A percentile compares a stretch with the other conserved stretches of the same genome.
phyloP scores from a whole-genome alignment of 2,888 invertebrate genomes.

The Agrotis ipsilon region DNA sequence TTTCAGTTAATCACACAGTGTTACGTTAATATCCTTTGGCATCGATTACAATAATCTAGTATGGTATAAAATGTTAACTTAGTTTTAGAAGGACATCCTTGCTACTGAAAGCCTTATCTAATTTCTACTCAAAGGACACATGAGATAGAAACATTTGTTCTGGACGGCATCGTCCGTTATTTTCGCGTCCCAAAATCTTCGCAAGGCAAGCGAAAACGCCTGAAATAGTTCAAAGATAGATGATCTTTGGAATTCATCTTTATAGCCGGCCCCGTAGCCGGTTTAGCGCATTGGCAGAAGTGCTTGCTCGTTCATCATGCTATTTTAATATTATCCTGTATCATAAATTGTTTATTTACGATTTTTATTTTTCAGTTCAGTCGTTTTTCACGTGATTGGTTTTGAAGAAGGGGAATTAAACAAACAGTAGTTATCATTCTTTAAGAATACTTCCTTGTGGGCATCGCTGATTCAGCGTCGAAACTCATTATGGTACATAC shows the following conservation, averaged over 20 bases:
- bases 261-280: slow-evolving; percentile 38
- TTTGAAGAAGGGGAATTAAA: neutral
- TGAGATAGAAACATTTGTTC: slow-evolving; percentile 53
- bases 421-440: neutral
- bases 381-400: neutral
- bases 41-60: no score
- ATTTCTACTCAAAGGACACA: slow-evolving; percentile 33
- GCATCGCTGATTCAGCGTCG: no score
- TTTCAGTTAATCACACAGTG: no score
- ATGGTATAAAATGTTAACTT: no score
- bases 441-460: no score
- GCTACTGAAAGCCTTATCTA: neutral
- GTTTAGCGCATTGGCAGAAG: slow-evolving; percentile 35
- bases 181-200: slow-evolving; percentile 54
- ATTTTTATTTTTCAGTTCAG: neutral
- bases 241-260: slow-evolving; percentile 46
- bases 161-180: slow-evolving; percentile 47
- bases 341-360: slow-evolving; percentile 32
- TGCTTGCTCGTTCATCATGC: slow-evolving; percentile 21
- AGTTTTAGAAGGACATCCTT: no score
- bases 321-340: slow-evolving; percentile 23
- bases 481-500: no score
- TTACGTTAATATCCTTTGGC: no score
- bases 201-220: slow-evolving; percentile 47
- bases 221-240: slow-evolving; percentile 52